Base-by-base conservation (phyloP, 2,888 invertebrate species). In the Allophyes oxyacanthae region DNA sequence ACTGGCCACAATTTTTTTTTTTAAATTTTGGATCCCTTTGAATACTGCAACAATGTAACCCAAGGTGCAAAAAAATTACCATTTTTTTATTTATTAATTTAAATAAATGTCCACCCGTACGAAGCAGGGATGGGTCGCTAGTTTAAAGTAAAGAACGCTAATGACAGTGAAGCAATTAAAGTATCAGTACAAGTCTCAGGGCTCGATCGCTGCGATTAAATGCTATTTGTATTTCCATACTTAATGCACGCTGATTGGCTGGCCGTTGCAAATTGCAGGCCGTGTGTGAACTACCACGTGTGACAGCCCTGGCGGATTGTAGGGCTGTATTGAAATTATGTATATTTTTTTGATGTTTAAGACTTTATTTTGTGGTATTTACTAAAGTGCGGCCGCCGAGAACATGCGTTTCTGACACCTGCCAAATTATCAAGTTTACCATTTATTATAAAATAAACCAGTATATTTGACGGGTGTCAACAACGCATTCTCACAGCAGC, bases 261-360 rank as follows among this genome's bases (percentile, higher is more conserved):
- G 44, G 5, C 52, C 41, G 60, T 54, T 52, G 62, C 64, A 75
- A 77, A 72, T 77, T 72, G 71, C 56, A 50, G 58, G 45, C 51
- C 44, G 37, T 60, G 55, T 78, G 78, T 63, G 78, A 78, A 78
- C 54, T 43, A 44, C 53, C 77, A 72, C 55, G 64, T 72, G 74
- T 55, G 60, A 42, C 55, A 46, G 15, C 49, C 53, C 56, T 55
- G 25, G 1, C 25, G 1, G 8, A n/a, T 11, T 20, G 6, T 28
- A 63, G 63, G 43, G 63, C 30, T 56, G 63, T 0, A 1, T 8
- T 2, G 8, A n/a, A 46, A 46, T 3, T 30, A 45, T 33, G 13
- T 11, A 13, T 37, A 30, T 7, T 30, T 33, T 11, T n/a, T 26
- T 11, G 5, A n/a, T n/a, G 13, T 0, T 26, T 9, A 6, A 10